These are phyloP conservation scores for Crotalus viridis DNA, from an alignment of 2,113 vertebrate genomes.

Conservation along the genomic window DNA sequence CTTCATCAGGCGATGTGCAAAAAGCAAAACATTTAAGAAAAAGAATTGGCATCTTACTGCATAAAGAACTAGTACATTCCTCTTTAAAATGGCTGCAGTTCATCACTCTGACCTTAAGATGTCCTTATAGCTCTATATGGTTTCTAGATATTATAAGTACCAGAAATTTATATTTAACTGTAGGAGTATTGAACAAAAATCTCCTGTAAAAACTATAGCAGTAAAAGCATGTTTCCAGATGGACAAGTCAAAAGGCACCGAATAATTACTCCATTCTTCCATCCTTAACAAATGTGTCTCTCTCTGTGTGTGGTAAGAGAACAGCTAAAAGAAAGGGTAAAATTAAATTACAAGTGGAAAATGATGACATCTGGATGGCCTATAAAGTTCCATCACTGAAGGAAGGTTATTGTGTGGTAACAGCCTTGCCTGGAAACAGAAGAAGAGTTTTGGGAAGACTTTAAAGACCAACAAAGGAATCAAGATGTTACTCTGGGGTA, in stretches of 20 bases:
- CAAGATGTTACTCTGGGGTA: background rate
- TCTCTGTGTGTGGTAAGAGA: background rate
- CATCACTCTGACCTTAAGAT: conserved; percentile 39
- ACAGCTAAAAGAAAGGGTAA: background rate
- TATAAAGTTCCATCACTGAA: background rate
- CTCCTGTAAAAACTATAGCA: background rate
- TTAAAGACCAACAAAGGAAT: background rate
- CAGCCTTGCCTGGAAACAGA: background rate
- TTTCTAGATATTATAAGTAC: too few relatives aligned
- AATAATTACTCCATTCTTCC: background rate
- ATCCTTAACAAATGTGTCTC: background rate
- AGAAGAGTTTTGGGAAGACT: background rate
- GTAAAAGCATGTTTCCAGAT: background rate
- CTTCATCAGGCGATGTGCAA: background rate
- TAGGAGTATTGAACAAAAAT: background rate
- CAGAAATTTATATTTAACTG: background rate
- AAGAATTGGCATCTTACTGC: background rate
- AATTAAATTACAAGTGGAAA: background rate
- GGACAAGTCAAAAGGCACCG: background rate
- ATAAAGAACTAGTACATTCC: background rate
- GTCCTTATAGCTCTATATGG: conserved; percentile 47
- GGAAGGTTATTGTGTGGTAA: background rate
- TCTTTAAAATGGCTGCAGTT: conserved; percentile 27
- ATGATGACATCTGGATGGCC: background rate
- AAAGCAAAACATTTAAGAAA: background rate